Evolutionary conservation across 2,888 invertebrate species (phyloP).

Genomic region (Acronicta aceris): DNA sequence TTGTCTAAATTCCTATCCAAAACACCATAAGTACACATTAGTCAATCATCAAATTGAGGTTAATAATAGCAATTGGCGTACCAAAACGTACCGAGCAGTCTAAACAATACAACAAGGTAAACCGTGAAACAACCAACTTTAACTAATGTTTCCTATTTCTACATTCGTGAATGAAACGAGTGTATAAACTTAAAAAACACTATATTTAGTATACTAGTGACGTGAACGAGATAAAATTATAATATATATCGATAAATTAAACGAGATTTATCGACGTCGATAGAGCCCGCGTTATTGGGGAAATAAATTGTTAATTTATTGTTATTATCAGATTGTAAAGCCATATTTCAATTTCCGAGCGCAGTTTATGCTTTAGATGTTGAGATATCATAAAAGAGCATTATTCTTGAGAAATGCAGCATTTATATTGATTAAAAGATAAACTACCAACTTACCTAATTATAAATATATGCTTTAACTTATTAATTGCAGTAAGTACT

Average conservation of each 20-base stretch:
- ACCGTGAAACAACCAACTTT: slow-evolving; percentile 36
- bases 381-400: slow-evolving; percentile 18
- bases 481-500: too few species aligned
- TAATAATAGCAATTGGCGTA: slow-evolving; percentile 31
- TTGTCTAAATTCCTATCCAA: slow-evolving; percentile 3
- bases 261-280: slow-evolving; percentile 30
- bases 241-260: slow-evolving; percentile 34
- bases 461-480: too few species aligned
- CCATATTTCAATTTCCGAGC: slow-evolving; percentile 37
- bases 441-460: too few species aligned
- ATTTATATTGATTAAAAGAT: slow-evolving; percentile 4
- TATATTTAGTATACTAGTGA: slow-evolving; percentile 72
- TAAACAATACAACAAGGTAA: slow-evolving; percentile 40
- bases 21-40: slow-evolving; percentile 17
- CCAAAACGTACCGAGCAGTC: slow-evolving; percentile 15
- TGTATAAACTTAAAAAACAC: slow-evolving; percentile 67
- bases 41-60: slow-evolving; percentile 30
- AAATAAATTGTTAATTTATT: slow-evolving; percentile 45
- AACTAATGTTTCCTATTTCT: slow-evolving; percentile 55
- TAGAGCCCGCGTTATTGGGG: slow-evolving; percentile 28
- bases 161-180: slow-evolving; percentile 70
- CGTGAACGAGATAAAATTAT: slow-evolving; percentile 28
- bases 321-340: slow-evolving; percentile 40
- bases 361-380: slow-evolving; percentile 24
- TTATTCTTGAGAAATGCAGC: slow-evolving; percentile 17